Evolutionary conservation across 2,888 invertebrate genomes (phyloP), one percentile per base, ranked within the genome.

Genomic region (Herminia tarsipennalis): DNA sequence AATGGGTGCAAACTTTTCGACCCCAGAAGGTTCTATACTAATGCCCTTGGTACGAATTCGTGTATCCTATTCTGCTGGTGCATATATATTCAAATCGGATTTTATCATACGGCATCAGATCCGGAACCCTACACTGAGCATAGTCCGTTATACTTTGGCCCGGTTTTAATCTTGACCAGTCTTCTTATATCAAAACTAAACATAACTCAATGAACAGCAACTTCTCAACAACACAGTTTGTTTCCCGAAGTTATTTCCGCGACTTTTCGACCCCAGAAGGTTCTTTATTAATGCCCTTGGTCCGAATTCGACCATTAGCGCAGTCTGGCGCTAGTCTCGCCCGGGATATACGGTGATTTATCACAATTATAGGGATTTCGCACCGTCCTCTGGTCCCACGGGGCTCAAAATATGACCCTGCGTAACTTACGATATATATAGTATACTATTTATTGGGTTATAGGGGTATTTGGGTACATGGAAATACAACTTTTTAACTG

Each of bases 321-420:
- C 88, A 81, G 86, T 68, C 84, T 85, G 88, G 69, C 74, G 78
- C 77, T 73, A 70, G 77, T 78, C 79, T 73, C 75, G 43, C 6
- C 39, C 41, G 73, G 72, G 77, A 78, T 82, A 82, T 75, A 75
- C 66, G 79, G 81, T 82, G 76, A 87, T 88, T 86, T 86, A 86
- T 88, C 85, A 88, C 86, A 86, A 88, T 88, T 87, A 86, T 78
- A 74, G 77, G 78, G 77, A 76, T 79, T 76, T 68, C 54, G 66
- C 58, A 54, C 56, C 60, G 20, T 43, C 61, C 58, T 50, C 43
- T 52, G 52, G 18, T 24, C 36, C 45, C 17, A 20, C 1, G 49
- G 27, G 33, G n/a, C 38, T 50, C 59, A 44, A 64, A 56, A 61
- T 66, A 68, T 62, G 58, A 48, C 44, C 53, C 55, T 46, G 41